Base-by-base conservation (phyloP, 2,113 vertebrate genomes). In the Loxodonta africana region DNA sequence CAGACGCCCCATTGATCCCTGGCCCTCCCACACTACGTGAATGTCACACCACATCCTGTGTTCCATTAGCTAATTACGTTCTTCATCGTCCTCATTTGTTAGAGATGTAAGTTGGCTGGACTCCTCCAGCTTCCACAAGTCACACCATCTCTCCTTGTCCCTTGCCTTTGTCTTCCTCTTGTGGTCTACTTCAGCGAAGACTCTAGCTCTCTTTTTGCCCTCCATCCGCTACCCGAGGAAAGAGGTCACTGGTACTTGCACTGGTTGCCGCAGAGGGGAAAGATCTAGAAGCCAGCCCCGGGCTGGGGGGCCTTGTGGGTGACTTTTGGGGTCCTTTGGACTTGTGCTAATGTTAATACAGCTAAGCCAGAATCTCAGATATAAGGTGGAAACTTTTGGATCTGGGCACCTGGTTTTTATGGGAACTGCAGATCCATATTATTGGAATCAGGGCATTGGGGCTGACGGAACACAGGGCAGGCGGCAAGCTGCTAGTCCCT, bases 11-110 rank as follows among this genome's bases (percentile, higher is more conserved):
- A 2, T 20, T 4, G 25, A 3, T 17, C 60, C 9, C 26, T 3
- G 12, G 65, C 26, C 73, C 71, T 51, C 18, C 33, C 60, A 2
- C 6, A 20, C 33, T 2, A 48, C 4, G 23, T 30, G 20, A 37
- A 60, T 0, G 0, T 18, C 18, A 9, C 21, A 11, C 2, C 0
- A 14, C 6, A 11, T 26, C 77, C 33, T 26, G 71, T 28, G 20
- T 28, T 80, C 94, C 95, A 86, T 95, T 88, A 93, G 95, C 92
- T 93, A 80, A 95, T 96, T 60, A 46, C 1, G 0, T 69, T 41
- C 53, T 21, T 33, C 28, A 6, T 7, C 26, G 7, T 46, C 90
- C 69, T 89, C 63, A 17, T 8, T 37, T 44, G 20, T n/a, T 62
- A 26, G 77, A 51, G 30, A 15, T 0, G 62, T 63, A 26, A 96